Percentiles rank a stretch among this genome's conserved stretches.
These are phyloP conservation scores for Lipophrys pholis DNA, from an alignment of 2,113 vertebrate species.

Conservation along the genomic window DNA sequence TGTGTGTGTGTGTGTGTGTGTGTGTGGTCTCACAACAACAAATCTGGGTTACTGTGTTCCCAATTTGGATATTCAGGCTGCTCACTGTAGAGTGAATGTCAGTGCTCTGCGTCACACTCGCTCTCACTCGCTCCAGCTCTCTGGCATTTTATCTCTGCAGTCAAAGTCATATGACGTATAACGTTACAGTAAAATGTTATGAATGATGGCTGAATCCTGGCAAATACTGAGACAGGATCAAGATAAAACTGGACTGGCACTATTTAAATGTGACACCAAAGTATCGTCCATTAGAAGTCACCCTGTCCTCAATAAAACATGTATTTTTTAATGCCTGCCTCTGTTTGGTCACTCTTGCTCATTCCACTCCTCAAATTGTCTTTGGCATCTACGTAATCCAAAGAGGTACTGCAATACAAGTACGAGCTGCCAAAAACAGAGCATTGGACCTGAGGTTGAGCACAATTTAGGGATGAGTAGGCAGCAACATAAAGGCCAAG, in stretches of 20 bases:
- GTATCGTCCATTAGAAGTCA: not conserved
- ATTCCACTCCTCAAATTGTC: slow-evolving; percentile 31
- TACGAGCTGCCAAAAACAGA: slow-evolving; percentile 42
- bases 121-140: slow-evolving; percentile 16
- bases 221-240: slow-evolving; percentile 18
- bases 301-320: not conserved
- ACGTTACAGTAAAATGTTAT: slow-evolving; percentile 20
- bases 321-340: slow-evolving; percentile 24
- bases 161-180: slow-evolving; percentile 25
- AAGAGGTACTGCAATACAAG: slow-evolving; percentile 12
- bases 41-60: slow-evolving; percentile 42
- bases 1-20: slow-evolving; percentile 11
- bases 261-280: not conserved
- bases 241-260: not conserved
- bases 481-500: slow-evolving; percentile 45
- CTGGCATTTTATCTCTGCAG: slow-evolving; percentile 18
- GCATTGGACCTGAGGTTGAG: slow-evolving; percentile 32
- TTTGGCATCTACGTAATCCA: slow-evolving; percentile 20
- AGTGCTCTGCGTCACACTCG: slow-evolving; percentile 7
- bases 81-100: slow-evolving; percentile 46
- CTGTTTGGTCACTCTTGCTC: slow-evolving; percentile 20
- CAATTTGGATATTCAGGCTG: slow-evolving; percentile 19
- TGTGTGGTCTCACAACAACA: slow-evolving; percentile 34
- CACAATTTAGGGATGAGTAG: slow-evolving; percentile 37
- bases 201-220: slow-evolving; percentile 6